Conservation (phyloP, 2,797 vertebrate species). For the Triplophysa yarkandensis region DNA sequence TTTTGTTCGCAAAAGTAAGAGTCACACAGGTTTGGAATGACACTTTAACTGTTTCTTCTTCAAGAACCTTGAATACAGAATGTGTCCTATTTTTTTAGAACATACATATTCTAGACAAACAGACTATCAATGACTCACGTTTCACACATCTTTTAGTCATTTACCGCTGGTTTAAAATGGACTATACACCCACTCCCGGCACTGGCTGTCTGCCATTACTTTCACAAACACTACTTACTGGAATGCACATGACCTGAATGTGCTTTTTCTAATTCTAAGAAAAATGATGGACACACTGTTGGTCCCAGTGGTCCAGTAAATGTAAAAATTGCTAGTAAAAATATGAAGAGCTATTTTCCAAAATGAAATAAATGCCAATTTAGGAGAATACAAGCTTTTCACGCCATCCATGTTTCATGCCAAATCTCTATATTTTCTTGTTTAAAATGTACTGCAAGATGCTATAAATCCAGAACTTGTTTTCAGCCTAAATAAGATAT, state of each 20-base stretch:
- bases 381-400: too few relatives aligned
- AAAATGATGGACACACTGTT: neutral
- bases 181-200: constrained; percentile 38
- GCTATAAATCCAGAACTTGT: too few relatives aligned
- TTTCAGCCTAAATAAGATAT: too few relatives aligned
- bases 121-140: constrained; percentile 55
- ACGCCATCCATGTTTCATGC: too few relatives aligned
- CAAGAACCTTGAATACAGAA: constrained; percentile 29
- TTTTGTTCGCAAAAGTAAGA: too few relatives aligned
- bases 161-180: constrained; percentile 43
- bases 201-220: constrained; percentile 33
- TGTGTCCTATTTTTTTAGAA: constrained; percentile 34
- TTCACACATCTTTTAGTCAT: constrained; percentile 61
- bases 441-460: too few relatives aligned
- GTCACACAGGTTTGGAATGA: too few relatives aligned
- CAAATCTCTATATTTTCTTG: too few relatives aligned
- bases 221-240: constrained; percentile 39
- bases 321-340: neutral
- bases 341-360: too few relatives aligned
- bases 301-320: constrained; percentile 1
- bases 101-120: constrained; percentile 31
- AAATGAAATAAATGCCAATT: too few relatives aligned
- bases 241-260: constrained; percentile 32
- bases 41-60: constrained; percentile 37
- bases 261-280: constrained; percentile 47